Evolutionary conservation across 2,113 vertebrate genomes (phyloP).

Genomic region (Toxotes jaculatrix): DNA sequence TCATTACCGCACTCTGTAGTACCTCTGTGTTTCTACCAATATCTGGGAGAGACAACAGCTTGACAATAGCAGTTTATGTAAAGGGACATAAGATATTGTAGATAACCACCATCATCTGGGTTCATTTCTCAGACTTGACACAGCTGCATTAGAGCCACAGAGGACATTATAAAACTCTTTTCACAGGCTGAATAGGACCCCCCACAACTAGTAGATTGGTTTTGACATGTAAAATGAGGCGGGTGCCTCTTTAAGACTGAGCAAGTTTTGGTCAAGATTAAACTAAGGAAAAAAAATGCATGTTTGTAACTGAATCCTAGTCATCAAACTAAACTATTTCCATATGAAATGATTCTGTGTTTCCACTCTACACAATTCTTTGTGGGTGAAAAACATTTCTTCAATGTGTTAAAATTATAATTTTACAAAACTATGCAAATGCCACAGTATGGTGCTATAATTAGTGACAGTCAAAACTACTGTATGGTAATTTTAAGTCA

Average conservation of each 20-base stretch:
- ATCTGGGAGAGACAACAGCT: no score
- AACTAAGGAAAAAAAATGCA: not conserved
- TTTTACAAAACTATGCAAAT: constrained; percentile 34
- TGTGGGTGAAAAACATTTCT: not conserved
- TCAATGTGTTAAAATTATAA: constrained; percentile 11
- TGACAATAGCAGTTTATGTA: no score
- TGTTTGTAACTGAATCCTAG: not conserved
- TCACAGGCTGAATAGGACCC: not conserved
- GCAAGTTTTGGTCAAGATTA: not conserved
- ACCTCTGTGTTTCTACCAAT: no score
- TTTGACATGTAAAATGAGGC: not conserved
- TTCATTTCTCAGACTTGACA: no score
- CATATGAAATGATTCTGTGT: not conserved
- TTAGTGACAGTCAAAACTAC: constrained; percentile 32
- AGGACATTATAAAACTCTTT: no score
- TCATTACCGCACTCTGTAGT: no score
- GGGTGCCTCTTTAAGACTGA: not conserved
- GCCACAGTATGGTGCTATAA: constrained; percentile 8
- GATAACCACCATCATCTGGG: not conserved
- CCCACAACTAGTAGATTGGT: no score
- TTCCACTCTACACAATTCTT: not conserved
- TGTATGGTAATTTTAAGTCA: constrained; percentile 51
- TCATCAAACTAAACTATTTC: not conserved
- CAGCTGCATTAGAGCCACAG: not conserved
- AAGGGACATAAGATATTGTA: no score